Evolutionary conservation across 2,113 vertebrate genomes (phyloP), one percentile per base, ranked within the genome.

Genomic region (Cairina moschata): DNA sequence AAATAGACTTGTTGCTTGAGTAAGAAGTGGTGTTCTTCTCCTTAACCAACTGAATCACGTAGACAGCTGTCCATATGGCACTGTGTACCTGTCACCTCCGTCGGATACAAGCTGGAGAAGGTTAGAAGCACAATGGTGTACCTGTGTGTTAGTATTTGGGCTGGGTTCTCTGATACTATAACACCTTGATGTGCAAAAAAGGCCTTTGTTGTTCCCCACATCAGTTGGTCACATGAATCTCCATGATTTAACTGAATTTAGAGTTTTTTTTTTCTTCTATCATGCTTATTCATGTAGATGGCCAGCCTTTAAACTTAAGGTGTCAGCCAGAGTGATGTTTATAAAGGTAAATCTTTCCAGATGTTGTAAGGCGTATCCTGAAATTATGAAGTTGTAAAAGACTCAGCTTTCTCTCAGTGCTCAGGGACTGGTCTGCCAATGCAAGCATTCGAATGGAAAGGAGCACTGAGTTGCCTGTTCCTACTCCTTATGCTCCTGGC

Each of bases 21-120:
- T 25, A 83, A 60, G 67, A 6, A 12, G 40, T 58, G 85, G 4
- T 31, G 88, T 78, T 93, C 48, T 96, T 62, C 56, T 58, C 98
- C 99, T 99, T 99, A 97, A 99, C 98, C 74, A 26, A 6, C 23
- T 42, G 91, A 22, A 59, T 93, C 97, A 99, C 99, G 99, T 99
- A 86, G 99, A 99, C 98, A 99, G 99, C 98, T 99, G 99, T 95
- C 99, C 99, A 2, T 99, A 99, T 11, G 98, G 99, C 96, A 98
- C 99, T 3, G 99, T 99, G 96, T 99, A 99, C 91, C 99, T 99
- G 91, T 99, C 99, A 1, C 99, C 99, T 13, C 99, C 99, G 0
- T 98, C 99, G 1, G 99, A 99, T 97, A 99, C 99, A 5, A 99
- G 98, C 98, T 99, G 99, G 99, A 99, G 99, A 97, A 99, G 99